These are phyloP conservation scores for Donacobius atricapilla DNA, from an alignment of 2,113 vertebrate genomes.

Conservation along the genomic window DNA sequence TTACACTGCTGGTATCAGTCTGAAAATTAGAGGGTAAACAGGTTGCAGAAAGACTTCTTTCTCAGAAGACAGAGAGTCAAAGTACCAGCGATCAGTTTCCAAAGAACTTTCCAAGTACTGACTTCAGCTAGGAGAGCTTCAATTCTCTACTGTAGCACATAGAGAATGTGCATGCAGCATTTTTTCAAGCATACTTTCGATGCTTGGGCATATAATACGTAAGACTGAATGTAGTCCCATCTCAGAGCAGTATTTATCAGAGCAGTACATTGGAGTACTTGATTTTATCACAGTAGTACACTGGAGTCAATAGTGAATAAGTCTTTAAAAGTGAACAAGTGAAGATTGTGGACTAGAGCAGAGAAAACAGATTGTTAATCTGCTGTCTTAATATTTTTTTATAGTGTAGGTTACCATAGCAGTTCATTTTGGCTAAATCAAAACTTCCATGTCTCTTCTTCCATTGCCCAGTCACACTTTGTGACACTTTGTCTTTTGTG, in stretches of 20 bases:
- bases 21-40: not conserved
- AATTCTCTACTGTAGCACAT: not conserved
- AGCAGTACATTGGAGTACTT: not conserved
- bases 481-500: not conserved
- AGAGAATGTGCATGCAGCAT: not conserved
- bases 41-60: not conserved
- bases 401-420: not conserved
- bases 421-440: not conserved
- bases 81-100: not conserved
- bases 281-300: not conserved
- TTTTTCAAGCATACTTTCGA: not conserved
- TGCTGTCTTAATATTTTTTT: not conserved
- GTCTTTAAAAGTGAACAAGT: not conserved
- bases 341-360: not conserved
- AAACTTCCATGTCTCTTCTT: not conserved
- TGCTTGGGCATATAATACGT: not conserved
- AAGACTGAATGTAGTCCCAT: not conserved
- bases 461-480: not conserved
- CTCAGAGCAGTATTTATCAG: not conserved
- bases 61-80: not conserved
- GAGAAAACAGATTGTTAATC: not conserved
- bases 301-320: not conserved
- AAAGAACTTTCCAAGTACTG: not conserved
- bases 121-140: not conserved
- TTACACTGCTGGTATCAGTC: not conserved